Evolutionary conservation across 2,797 vertebrate species (phyloP).

Genomic region (Phataginus tetradactyla): DNA sequence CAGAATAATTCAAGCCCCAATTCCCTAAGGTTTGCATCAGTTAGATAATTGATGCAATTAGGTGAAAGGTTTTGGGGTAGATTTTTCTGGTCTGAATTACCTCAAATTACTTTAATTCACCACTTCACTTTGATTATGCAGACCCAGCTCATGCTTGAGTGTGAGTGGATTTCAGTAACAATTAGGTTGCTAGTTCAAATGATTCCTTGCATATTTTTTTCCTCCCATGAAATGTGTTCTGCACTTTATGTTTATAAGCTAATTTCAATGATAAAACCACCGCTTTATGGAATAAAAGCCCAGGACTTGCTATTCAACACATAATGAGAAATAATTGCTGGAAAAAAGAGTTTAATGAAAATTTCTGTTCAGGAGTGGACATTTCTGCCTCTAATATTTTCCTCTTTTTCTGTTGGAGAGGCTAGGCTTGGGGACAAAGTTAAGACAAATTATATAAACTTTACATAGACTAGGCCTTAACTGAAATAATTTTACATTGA

Average conservation of each 20-base stretch:
- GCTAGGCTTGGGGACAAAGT: not conserved
- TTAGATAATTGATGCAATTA: slow-evolving; percentile 79
- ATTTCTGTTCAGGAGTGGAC: not conserved
- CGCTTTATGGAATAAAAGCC: slow-evolving; percentile 39
- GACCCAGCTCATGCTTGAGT: slow-evolving; percentile 53
- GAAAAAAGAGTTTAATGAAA: slow-evolving; percentile 45
- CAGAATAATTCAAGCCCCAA: slow-evolving; percentile 67
- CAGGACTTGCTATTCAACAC: not conserved
- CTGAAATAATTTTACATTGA: slow-evolving; percentile 20
- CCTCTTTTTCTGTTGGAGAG: not conserved
- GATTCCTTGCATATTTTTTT: slow-evolving; percentile 54
- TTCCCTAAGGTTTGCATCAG: slow-evolving; percentile 70
- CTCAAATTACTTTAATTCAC: slow-evolving; percentile 78
- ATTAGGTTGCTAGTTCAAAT: slow-evolving; percentile 18
- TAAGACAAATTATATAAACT: slow-evolving; percentile 13
- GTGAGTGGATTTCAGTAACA: slow-evolving; percentile 59
- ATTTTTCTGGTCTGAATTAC: slow-evolving; percentile 75
- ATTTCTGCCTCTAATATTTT: slow-evolving; percentile 22
- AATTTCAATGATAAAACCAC: slow-evolving; percentile 51
- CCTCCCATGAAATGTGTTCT: slow-evolving; percentile 18
- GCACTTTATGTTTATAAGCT: slow-evolving; percentile 19
- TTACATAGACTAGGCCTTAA: slow-evolving; percentile 2
- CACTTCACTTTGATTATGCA: slow-evolving; percentile 75
- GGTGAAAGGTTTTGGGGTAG: slow-evolving; percentile 69
- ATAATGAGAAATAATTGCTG: slow-evolving; percentile 9